A percentile compares a stretch with the other conserved stretches of the same genome.
phyloP scores from a whole-genome alignment of 2,797 vertebrate species.

The Podarcis siculus region DNA sequence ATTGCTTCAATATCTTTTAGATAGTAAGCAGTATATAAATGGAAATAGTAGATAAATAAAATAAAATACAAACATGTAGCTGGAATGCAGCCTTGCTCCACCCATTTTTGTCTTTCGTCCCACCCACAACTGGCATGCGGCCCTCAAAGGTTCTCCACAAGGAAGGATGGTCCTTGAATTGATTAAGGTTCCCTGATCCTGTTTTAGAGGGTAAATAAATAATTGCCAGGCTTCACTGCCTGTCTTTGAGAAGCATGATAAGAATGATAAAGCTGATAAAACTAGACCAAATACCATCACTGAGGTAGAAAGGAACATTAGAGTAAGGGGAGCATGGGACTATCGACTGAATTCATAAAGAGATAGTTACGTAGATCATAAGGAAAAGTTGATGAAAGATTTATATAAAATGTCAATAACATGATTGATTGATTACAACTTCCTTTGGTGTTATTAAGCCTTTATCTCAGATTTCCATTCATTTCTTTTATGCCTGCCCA shows the following conservation, averaged over 20 bases:
- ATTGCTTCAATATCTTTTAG: no score
- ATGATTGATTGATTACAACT: not conserved
- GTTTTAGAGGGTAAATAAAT: not conserved
- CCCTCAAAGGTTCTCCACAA: no score
- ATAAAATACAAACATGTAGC: no score
- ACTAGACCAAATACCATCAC: not conserved
- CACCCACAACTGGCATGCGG: no score
- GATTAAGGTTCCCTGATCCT: no score
- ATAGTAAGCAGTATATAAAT: no score
- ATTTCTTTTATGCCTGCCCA: not conserved
- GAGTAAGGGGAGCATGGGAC: not conserved
- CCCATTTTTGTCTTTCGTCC: not conserved
- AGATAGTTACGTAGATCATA: not conserved
- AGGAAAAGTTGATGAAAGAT: not conserved
- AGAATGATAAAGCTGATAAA: not conserved
- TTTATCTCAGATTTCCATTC: not conserved
- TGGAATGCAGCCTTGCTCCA: not conserved
- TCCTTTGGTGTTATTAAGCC: not conserved
- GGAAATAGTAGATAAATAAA: no score
- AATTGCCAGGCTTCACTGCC: not conserved
- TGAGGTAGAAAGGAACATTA: not conserved
- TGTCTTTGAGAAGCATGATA: not conserved
- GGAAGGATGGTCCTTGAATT: no score
- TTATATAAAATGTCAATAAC: constrained; percentile 1
- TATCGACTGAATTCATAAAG: not conserved